Conservation (phyloP, 2,797 vertebrate species). For the Centropyge bicolor region DNA sequence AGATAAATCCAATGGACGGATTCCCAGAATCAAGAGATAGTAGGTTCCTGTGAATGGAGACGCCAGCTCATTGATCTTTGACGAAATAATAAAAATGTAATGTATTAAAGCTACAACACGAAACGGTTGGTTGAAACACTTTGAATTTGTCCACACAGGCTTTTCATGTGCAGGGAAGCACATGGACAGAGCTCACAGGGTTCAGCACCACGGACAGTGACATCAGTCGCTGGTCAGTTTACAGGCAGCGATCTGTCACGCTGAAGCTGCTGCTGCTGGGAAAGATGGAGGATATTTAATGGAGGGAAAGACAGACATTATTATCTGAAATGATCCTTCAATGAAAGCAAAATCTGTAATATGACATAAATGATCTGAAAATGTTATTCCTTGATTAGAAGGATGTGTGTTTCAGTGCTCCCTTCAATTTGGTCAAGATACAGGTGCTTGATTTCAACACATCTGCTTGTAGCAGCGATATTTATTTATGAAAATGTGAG, state of each 20-base stretch:
- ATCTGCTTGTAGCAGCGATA: slow-evolving; percentile 23
- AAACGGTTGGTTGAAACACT: background rate
- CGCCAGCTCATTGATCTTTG: background rate
- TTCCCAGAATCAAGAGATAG: slow-evolving; percentile 22
- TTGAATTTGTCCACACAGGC: background rate
- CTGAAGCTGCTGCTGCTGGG: background rate
- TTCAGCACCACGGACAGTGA: slow-evolving; percentile 84
- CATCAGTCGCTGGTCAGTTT: slow-evolving; percentile 15
- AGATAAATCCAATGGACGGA: slow-evolving; percentile 40
- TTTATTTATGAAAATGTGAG: slow-evolving; percentile 32
- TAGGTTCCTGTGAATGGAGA: slow-evolving; percentile 15
- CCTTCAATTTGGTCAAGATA: background rate
- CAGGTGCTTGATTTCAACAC: slow-evolving; percentile 6
- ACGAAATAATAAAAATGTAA: slow-evolving; percentile 3
- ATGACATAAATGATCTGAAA: too few relatives aligned
- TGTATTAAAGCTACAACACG: background rate
- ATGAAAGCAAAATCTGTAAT: too few relatives aligned
- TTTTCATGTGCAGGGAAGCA: background rate
- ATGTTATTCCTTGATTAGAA: too few relatives aligned
- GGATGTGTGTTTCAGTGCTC: background rate
- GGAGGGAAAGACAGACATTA: too few relatives aligned
- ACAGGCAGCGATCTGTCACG: slow-evolving; percentile 14
- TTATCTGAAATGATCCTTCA: too few relatives aligned
- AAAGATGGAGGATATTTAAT: background rate
- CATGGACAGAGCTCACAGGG: slow-evolving; percentile 1